phyloP scores from a whole-genome alignment of 2,888 invertebrate genomes.

The Macrosoma leucophasiata region DNA sequence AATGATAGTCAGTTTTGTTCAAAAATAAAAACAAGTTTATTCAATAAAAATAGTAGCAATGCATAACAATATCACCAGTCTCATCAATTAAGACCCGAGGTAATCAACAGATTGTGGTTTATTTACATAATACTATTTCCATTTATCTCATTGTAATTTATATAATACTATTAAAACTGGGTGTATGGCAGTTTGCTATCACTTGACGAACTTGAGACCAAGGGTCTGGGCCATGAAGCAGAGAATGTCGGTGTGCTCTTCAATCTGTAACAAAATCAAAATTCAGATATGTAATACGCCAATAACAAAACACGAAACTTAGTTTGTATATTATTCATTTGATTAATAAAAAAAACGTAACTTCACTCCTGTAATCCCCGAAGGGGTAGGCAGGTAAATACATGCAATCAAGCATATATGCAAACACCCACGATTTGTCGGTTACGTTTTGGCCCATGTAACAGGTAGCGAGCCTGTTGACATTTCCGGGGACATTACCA shows the following conservation, averaged over 20 bases:
- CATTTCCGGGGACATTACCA: no score
- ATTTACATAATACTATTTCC: slow-evolving; percentile 65
- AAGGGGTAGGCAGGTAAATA: no score
- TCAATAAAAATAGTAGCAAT: slow-evolving; percentile 64
- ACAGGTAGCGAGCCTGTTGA: no score
- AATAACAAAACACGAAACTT: no score
- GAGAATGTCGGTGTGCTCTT: slow-evolving; percentile 93
- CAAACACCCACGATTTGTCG: no score
- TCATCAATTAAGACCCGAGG: slow-evolving; percentile 49
- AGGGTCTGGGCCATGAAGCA: slow-evolving; percentile 87
- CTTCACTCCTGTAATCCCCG: no score
- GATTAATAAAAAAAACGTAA: no score
- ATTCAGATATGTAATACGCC: no score
- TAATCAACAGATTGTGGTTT: slow-evolving; percentile 55
- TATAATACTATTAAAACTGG: slow-evolving; percentile 10
- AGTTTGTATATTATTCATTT: no score
- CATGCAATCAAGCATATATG: no score
- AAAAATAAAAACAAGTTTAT: slow-evolving; percentile 69
- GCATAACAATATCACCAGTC: slow-evolving; percentile 71
- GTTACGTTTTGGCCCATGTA: no score
- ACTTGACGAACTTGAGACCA: slow-evolving; percentile 76
- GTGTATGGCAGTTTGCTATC: slow-evolving; percentile 23
- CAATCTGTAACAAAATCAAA: slow-evolving; percentile 81
- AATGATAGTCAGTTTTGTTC: background rate
- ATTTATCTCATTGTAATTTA: slow-evolving; percentile 22